These are phyloP conservation scores for Zaprionus lachaisei DNA, from an alignment of 1,140 invertebrate genomes.

Conservation along the genomic window DNA sequence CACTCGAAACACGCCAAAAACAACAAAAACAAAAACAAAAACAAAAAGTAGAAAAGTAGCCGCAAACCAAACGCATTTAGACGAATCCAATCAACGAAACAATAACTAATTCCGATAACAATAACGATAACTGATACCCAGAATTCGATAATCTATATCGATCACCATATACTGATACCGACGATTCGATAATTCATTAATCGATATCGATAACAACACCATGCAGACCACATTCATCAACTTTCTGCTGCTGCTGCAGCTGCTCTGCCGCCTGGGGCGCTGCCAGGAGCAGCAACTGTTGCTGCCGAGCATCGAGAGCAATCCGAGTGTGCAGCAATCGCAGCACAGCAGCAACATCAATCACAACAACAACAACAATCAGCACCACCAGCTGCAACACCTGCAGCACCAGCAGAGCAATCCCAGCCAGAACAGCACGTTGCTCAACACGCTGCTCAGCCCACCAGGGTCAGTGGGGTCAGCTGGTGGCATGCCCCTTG, in stretches of 20 bases:
- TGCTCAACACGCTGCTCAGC: slow-evolving; percentile 55
- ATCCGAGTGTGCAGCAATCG: slow-evolving; percentile 42
- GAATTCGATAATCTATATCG: background rate
- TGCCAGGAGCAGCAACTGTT: slow-evolving; percentile 67
- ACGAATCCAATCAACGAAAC: slow-evolving; percentile 14
- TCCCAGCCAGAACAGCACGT: slow-evolving; percentile 40
- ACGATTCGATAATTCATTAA: background rate
- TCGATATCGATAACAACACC: background rate
- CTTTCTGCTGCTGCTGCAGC: slow-evolving; percentile 36
- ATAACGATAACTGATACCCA: no score
- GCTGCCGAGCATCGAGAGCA: slow-evolving; percentile 61
- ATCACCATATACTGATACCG: background rate
- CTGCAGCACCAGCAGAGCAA: slow-evolving; percentile 53
- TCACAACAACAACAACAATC: slow-evolving; percentile 41
- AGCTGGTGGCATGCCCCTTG: background rate
- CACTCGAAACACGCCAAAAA: slow-evolving; percentile 61
- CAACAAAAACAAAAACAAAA: background rate
- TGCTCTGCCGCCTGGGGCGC: slow-evolving; percentile 56
- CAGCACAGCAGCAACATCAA: slow-evolving; percentile 45
- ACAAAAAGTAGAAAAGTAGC: slow-evolving; percentile 68
- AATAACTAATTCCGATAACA: no score
- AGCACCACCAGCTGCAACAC: slow-evolving; percentile 47
- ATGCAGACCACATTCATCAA: slow-evolving; percentile 40
- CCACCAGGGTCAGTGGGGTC: slow-evolving; percentile 37
- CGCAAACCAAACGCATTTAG: slow-evolving; percentile 51